Percentiles rank a stretch among this genome's conserved stretches.
phyloP scores from a whole-genome alignment of 1,140 invertebrate species.

The Chironomus striatipennis region DNA sequence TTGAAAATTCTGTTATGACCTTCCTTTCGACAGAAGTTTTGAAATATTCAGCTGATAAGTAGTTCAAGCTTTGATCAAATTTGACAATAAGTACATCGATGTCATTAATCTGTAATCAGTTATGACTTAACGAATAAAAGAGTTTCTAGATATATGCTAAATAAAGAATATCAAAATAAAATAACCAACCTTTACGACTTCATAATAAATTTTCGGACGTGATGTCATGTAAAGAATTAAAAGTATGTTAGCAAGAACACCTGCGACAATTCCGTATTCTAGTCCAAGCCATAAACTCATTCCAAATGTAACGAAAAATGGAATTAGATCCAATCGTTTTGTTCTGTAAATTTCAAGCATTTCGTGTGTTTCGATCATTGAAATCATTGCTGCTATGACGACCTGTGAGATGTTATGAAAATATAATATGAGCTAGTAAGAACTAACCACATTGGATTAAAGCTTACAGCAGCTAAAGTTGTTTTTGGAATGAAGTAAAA shows the following conservation, averaged over 20 bases:
- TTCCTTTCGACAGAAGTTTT: conserved; percentile 32
- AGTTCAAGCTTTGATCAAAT: conserved; percentile 34
- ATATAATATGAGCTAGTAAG: not conserved
- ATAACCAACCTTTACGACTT: conserved; percentile 48
- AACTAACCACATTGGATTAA: too few species aligned
- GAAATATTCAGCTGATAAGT: conserved; percentile 36
- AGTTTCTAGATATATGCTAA: too few species aligned
- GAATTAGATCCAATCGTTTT: conserved; percentile 72
- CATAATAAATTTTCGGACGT: conserved; percentile 56
- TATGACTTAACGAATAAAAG: too few species aligned
- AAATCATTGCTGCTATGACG: conserved; percentile 70
- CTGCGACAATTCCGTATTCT: conserved; percentile 77
- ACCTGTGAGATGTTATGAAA: not conserved
- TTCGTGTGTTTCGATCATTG: conserved; percentile 68
- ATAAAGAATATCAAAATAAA: not conserved
- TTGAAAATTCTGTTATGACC: conserved; percentile 27
- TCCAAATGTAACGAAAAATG: conserved; percentile 61
- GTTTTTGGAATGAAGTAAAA: conserved; percentile 73
- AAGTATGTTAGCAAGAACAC: conserved; percentile 63
- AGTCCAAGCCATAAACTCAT: conserved; percentile 64
- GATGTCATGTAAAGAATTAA: conserved; percentile 71
- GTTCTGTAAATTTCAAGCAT: conserved; percentile 73
- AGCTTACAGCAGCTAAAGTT: conserved; percentile 57
- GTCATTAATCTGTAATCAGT: not conserved
- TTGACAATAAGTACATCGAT: conserved; percentile 22